Percentiles rank a stretch among this genome's conserved stretches.
Conservation (phyloP, 2,888 invertebrate species). For the Sarcophaga variegata region DNA sequence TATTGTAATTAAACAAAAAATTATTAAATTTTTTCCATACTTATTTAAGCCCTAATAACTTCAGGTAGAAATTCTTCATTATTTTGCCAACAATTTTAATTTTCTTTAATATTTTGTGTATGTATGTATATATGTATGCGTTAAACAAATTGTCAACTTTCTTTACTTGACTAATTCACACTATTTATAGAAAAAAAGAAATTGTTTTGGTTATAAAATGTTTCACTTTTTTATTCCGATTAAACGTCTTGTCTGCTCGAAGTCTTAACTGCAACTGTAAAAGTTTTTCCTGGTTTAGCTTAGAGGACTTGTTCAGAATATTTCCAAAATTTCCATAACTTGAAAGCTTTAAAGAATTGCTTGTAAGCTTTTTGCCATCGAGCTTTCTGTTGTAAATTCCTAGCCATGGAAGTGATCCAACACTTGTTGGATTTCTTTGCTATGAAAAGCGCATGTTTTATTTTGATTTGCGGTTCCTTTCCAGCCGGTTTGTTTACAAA, state of each 20-base stretch:
- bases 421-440: slow-evolving; percentile 78
- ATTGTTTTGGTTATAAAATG: slow-evolving; percentile 15
- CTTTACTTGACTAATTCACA: not conserved
- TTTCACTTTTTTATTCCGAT: slow-evolving; percentile 65
- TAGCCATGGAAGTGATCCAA: slow-evolving; percentile 69
- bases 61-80: too few species aligned
- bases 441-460: slow-evolving; percentile 74
- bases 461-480: slow-evolving; percentile 69
- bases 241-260: slow-evolving; percentile 64
- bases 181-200: not conserved
- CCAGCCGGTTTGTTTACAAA: slow-evolving; percentile 72
- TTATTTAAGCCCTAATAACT: not conserved
- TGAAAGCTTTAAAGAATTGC: slow-evolving; percentile 50
- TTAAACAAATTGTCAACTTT: slow-evolving; percentile 3
- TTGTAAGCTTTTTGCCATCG: slow-evolving; percentile 60
- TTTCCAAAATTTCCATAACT: slow-evolving; percentile 67
- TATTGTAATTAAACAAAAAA: not conserved
- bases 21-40: slow-evolving; percentile 2
- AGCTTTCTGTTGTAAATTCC: slow-evolving; percentile 64
- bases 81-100: not conserved
- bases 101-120: slow-evolving; percentile 38
- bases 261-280: slow-evolving; percentile 72
- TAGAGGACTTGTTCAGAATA: slow-evolving; percentile 54
- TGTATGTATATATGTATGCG: slow-evolving; percentile 39
- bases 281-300: slow-evolving; percentile 66